A percentile compares a stretch with the other conserved stretches of the same genome.
Evolutionary conservation across 1,140 invertebrate genomes (phyloP).

Genomic region (Microplitis demolitor): DNA sequence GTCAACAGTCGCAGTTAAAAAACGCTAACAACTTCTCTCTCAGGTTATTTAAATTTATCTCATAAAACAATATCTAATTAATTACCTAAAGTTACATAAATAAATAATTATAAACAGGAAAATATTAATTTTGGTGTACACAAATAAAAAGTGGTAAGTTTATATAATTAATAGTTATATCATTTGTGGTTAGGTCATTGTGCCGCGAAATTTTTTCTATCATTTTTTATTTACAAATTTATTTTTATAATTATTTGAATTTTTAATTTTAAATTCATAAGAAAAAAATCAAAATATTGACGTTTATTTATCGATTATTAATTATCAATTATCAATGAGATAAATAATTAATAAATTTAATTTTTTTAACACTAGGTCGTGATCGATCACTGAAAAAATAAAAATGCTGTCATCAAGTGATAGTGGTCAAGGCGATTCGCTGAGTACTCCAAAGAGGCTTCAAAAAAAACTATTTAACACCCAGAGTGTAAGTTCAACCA

Average conservation of each 20-base stretch:
- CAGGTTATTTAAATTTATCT: too few relatives aligned
- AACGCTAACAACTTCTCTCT: too few relatives aligned
- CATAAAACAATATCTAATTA: too few relatives aligned
- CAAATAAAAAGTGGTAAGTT: too few relatives aligned
- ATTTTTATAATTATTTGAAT: not conserved
- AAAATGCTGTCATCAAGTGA: slow-evolving; percentile 21
- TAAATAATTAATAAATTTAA: slow-evolving; percentile 23
- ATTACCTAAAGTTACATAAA: too few relatives aligned
- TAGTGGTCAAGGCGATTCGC: slow-evolving; percentile 22
- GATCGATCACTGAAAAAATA: not conserved
- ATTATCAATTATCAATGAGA: too few relatives aligned
- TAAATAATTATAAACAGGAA: too few relatives aligned
- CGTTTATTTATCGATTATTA: too few relatives aligned
- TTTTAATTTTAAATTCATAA: not conserved
- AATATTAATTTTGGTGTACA: too few relatives aligned
- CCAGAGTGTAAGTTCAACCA: slow-evolving; percentile 34
- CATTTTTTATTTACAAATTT: not conserved
- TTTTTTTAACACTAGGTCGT: slow-evolving; percentile 41
- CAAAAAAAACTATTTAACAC: slow-evolving; percentile 40
- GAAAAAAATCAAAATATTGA: too few relatives aligned
- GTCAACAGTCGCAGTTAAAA: too few relatives aligned
- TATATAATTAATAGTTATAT: not conserved
- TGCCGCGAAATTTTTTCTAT: not conserved
- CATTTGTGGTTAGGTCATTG: slow-evolving; percentile 18
- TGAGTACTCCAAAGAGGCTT: slow-evolving; percentile 39